Percentiles rank a stretch among this genome's conserved stretches.
These are phyloP conservation scores for Panagrolaimus sp. DNA, from an alignment of 1,140 invertebrate genomes.

Conservation along the genomic window DNA sequence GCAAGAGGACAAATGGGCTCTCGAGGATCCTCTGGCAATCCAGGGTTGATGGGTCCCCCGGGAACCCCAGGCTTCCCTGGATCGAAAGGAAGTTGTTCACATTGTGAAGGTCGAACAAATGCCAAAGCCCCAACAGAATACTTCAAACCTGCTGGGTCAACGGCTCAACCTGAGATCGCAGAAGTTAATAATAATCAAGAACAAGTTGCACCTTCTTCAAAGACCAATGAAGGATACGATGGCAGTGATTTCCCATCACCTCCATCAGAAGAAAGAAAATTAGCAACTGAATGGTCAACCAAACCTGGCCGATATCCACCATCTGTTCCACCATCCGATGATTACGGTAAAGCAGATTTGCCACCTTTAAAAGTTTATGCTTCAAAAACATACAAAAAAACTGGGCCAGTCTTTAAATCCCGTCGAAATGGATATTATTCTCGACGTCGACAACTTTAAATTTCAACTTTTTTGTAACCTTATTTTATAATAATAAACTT, in stretches of 20 bases:
- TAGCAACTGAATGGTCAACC: too few species aligned
- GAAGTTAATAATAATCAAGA: not conserved
- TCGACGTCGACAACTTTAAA: not conserved
- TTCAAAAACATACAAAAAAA: not conserved
- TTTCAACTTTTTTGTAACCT: too few species aligned
- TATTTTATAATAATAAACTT: too few species aligned
- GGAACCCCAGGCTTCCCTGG: not conserved
- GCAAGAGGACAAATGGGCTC: not conserved
- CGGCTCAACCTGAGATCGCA: not conserved
- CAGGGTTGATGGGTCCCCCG: not conserved
- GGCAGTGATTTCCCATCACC: too few species aligned
- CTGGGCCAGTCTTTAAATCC: not conserved
- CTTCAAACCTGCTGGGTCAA: conserved; percentile 9
- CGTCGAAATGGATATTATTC: not conserved
- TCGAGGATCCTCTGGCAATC: not conserved
- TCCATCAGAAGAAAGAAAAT: too few species aligned
- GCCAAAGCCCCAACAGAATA: not conserved
- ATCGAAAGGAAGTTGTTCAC: not conserved
- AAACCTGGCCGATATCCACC: too few species aligned
- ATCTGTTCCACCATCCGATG: not conserved
- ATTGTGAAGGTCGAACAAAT: not conserved
- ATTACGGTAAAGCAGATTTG: not conserved
- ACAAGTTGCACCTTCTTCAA: not conserved
- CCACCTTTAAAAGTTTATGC: conserved; percentile 13
- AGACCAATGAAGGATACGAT: not conserved